phyloP scores from a whole-genome alignment of 2,113 vertebrate genomes.

The Triplophysa tibetana region DNA sequence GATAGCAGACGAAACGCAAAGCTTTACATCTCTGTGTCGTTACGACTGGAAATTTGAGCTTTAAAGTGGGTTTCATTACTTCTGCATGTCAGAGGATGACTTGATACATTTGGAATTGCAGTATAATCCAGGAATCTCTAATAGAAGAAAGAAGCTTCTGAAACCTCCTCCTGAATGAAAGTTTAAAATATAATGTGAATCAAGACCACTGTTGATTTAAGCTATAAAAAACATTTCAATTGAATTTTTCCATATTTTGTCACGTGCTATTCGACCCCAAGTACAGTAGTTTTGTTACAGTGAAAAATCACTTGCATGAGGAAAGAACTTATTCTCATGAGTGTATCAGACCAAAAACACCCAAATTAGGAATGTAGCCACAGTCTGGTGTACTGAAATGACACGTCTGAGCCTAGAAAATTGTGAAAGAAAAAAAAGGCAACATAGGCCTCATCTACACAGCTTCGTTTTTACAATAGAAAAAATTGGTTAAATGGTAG shows the following conservation, averaged over 20 bases:
- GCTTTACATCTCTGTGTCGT: conserved; percentile 32
- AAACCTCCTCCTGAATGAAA: neutral
- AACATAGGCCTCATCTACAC: neutral
- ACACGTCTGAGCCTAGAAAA: too few relatives aligned
- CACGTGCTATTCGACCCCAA: neutral
- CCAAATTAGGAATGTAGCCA: neutral
- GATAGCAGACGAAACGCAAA: conserved; percentile 23
- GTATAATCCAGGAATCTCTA: neutral
- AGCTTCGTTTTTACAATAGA: too few relatives aligned
- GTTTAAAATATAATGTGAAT: neutral
- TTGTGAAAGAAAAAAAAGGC: too few relatives aligned
- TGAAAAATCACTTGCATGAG: neutral
- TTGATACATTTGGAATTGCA: neutral
- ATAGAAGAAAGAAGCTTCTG: neutral
- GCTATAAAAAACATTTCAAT: neutral
- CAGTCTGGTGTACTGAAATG: too few relatives aligned
- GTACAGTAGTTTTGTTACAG: neutral
- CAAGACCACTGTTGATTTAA: neutral
- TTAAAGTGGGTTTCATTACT: conserved; percentile 14
- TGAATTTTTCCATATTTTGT: neutral
- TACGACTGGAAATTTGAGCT: conserved; percentile 6
- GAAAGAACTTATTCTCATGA: neutral
- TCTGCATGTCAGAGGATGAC: conserved; percentile 28
- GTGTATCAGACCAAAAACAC: too few relatives aligned
- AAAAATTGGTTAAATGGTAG: too few relatives aligned